These are phyloP conservation scores for Cataglyphis rosenhaueri DNA, from an alignment of 2,888 invertebrate species.

Conservation along the genomic window DNA sequence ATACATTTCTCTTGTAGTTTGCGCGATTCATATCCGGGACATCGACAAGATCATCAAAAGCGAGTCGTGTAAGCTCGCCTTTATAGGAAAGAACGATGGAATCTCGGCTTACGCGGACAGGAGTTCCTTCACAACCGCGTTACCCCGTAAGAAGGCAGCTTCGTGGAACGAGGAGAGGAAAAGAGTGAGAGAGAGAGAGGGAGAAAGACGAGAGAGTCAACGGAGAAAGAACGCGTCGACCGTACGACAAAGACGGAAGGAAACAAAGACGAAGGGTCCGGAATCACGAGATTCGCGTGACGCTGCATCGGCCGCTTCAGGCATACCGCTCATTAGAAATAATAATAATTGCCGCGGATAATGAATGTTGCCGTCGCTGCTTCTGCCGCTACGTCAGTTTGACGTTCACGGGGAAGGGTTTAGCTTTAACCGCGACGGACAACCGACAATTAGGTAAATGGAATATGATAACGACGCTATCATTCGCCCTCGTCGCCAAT, in stretches of 20 bases:
- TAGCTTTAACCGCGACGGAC: conserved; percentile 55
- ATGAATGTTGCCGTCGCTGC: conserved; percentile 64
- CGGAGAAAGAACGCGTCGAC: conserved; percentile 20
- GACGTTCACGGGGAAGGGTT: conserved; percentile 40
- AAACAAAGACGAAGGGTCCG: conserved; percentile 10
- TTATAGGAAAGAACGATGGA: conserved; percentile 42
- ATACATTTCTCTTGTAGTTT: background rate
- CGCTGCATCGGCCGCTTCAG: conserved; percentile 53
- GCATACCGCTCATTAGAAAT: conserved; percentile 73
- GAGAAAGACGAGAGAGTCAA: conserved; percentile 30
- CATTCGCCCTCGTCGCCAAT: conserved; percentile 18
- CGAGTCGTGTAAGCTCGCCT: conserved; percentile 13
- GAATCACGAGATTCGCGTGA: conserved; percentile 22
- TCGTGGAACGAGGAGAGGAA: conserved; percentile 30
- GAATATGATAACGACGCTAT: conserved; percentile 40
- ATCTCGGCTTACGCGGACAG: conserved; percentile 60
- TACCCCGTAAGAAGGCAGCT: conserved; percentile 51
- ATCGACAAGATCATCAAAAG: background rate
- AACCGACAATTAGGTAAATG: conserved; percentile 63
- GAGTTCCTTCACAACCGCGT: conserved; percentile 65
- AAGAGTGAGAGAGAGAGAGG: background rate
- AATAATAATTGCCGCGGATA: conserved; percentile 72
- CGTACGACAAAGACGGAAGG: conserved; percentile 4
- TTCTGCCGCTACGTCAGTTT: background rate
- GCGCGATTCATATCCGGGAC: background rate